Conservation (phyloP, 2,113 vertebrate genomes). For the Hiodon alosoides region DNA sequence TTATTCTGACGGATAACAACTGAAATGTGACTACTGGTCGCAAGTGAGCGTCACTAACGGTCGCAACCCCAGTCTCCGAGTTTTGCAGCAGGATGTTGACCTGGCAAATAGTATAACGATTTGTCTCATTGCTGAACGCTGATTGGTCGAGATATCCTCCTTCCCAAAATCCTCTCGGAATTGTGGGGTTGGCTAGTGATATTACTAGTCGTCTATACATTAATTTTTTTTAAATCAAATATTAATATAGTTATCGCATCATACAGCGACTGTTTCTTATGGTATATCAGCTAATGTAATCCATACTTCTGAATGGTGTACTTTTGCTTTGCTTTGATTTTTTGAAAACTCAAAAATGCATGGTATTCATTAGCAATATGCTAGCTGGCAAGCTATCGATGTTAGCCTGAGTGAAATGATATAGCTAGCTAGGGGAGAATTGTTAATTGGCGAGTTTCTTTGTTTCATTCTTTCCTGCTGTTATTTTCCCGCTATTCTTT, state of each 20-base stretch:
- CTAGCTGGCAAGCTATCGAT: constrained; percentile 1
- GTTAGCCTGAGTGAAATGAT: constrained; percentile 6
- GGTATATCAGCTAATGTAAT: not conserved
- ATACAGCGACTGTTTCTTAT: constrained; percentile 10
- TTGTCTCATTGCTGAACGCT: constrained; percentile 32
- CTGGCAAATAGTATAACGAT: constrained; percentile 36
- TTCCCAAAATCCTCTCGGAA: constrained; percentile 26
- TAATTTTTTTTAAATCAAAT: constrained; percentile 24
- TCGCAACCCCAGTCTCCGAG: not conserved
- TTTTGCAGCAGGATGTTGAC: constrained; percentile 31
- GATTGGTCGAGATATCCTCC: constrained; percentile 39
- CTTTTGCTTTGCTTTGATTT: not conserved
- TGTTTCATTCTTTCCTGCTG: not conserved
- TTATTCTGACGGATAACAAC: not conserved
- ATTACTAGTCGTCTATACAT: constrained; percentile 20
- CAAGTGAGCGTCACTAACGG: not conserved
- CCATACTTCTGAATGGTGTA: not conserved
- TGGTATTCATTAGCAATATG: constrained; percentile 4
- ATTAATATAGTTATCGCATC: constrained; percentile 21
- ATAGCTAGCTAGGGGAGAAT: not conserved
- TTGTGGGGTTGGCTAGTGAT: constrained; percentile 31
- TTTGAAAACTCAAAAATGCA: constrained; percentile 14
- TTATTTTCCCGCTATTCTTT: not conserved
- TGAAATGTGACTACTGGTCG: not conserved
- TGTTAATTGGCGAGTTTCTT: constrained; percentile 7